Base-by-base conservation (phyloP, 2,113 vertebrate species). In the Oplegnathus fasciatus region DNA sequence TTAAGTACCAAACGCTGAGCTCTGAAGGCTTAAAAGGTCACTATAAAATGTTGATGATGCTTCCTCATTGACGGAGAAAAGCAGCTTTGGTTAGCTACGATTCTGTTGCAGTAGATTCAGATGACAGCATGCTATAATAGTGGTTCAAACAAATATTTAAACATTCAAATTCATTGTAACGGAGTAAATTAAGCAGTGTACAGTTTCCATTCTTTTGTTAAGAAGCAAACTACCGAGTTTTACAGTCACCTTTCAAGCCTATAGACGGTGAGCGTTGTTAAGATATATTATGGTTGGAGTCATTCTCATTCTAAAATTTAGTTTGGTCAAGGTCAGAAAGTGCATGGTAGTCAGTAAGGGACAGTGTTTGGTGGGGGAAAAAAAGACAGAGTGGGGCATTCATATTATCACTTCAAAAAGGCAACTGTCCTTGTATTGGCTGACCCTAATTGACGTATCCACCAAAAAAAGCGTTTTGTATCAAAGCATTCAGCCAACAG, bases 21-120 rank as follows among this genome's bases (percentile, higher is more conserved):
- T 9, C 50, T 3, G 2, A 20, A 22, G 22, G 20, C 22, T 13
- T 40, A n/a, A 52, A 22, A 22, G 6, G 60, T 62, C 8, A 34
- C 18, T 20, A 11, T 10, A n/a, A 11, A n/a, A n/a, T 0, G 37
- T 65, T 14, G n/a, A n/a, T 42, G 15, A 1, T 0, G 6, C 15
- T 65, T 40, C 17, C 30, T 62, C 14, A 7, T 17, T n/a, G 40
- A 40, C 13, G 9, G 32, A 44, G 5, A 34, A 46, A 20, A 46
- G 9, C 26, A 5, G n/a, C 1, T 18, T 6, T 69, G 15, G 15
- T 28, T 13, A 18, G 65, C 26, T 48, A 11, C 9, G 20, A 10
- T 30, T 6, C 26, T 22, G 44, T 15, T 22, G 28, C 28, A 6
- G 66, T 68, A 4, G 42, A 30, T 48, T 68, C 44, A 13, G 42